Percentiles rank a stretch among this genome's conserved stretches.
These are phyloP conservation scores for Orussus abietinus DNA, from an alignment of 1,140 invertebrate genomes.

Conservation along the genomic window DNA sequence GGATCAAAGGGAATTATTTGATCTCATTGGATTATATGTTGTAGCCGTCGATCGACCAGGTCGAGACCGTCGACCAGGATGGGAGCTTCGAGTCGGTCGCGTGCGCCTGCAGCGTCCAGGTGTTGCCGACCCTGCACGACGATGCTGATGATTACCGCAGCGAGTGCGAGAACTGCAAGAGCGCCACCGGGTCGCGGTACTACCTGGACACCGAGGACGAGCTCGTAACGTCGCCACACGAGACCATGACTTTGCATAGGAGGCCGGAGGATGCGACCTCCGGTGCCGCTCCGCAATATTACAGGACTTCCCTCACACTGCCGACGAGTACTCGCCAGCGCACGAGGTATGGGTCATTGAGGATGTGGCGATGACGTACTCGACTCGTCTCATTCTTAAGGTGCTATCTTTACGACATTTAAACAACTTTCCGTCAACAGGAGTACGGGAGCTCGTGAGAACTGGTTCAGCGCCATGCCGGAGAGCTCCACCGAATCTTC, in stretches of 20 bases:
- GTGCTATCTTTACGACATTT: too few species aligned
- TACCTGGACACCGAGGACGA: conserved; percentile 61
- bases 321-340: conserved; percentile 63
- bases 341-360: conserved; percentile 58
- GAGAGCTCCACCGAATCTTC: conserved; percentile 56
- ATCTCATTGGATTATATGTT: too few species aligned
- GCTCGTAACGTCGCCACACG: conserved; percentile 55
- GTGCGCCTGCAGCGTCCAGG: conserved; percentile 50
- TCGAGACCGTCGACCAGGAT: conserved; percentile 47
- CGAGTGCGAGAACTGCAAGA: conserved; percentile 81
- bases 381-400: too few species aligned
- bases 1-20: too few species aligned
- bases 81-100: conserved; percentile 50
- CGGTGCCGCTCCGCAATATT: conserved; percentile 54
- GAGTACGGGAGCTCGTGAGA: conserved; percentile 57
- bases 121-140: conserved; percentile 51
- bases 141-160: conserved; percentile 71
- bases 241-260: conserved; percentile 69
- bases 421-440: conserved; percentile 27
- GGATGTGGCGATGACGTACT: too few species aligned
- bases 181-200: conserved; percentile 63
- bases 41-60: too few species aligned
- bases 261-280: conserved; percentile 53
- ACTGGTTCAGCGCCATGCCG: conserved; percentile 65
- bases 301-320: conserved; percentile 65